Evolutionary conservation across 2,113 vertebrate species (phyloP).

Genomic region (Spheniscus mendiculus): DNA sequence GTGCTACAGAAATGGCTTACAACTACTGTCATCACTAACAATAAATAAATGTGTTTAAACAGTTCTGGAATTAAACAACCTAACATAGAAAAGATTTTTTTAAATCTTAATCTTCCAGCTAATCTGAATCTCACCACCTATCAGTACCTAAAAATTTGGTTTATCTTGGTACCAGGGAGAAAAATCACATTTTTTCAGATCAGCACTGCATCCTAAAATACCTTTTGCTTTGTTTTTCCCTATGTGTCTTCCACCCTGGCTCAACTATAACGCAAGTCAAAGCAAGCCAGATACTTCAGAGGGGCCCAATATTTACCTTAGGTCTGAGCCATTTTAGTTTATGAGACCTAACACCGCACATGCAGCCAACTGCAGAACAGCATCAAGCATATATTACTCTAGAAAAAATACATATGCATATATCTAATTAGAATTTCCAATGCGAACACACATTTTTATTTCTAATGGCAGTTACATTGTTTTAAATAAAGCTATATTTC

Average conservation of each 20-base stretch:
- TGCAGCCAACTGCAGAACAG: not conserved
- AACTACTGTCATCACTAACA: not conserved
- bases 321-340: not conserved
- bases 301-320: not conserved
- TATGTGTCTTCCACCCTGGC: not conserved
- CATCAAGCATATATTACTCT: not conserved
- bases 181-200: not conserved
- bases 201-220: not conserved
- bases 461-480: not conserved
- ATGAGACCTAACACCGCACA: not conserved
- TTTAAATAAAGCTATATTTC: constrained; percentile 61
- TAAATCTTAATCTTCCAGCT: not conserved
- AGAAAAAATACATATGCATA: not conserved
- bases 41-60: not conserved
- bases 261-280: not conserved
- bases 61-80: not conserved
- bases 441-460: not conserved
- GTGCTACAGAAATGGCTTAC: not conserved
- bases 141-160: not conserved
- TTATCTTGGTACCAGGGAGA: not conserved
- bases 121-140: not conserved
- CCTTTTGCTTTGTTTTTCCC: not conserved
- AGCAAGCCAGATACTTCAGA: not conserved
- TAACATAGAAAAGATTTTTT: not conserved
- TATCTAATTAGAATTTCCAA: not conserved